Base-by-base conservation (phyloP, 2,113 vertebrate genomes). In the Sander vitreus region DNA sequence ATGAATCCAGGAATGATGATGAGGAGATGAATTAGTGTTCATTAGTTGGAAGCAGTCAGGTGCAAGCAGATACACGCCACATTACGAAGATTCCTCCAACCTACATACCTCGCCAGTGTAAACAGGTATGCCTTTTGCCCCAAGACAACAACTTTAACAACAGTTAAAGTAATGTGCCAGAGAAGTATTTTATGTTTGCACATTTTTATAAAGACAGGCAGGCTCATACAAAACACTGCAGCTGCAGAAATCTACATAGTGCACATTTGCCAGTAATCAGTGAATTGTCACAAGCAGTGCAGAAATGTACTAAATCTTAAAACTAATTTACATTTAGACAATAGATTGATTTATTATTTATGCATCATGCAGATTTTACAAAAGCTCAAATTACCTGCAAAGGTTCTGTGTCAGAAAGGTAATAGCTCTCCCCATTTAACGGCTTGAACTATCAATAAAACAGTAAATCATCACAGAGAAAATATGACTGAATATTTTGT, bases 121-220 rank as follows among this genome's bases (percentile, higher is more conserved):
- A 83, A 89, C 92, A 91, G 48, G 84, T 18, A 54, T 0, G 89
- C 92, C 18, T 90, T 91, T 88, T 95, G 43, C 63, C 39, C 19
- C 0, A 0, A 74, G 57, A 86, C 84, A 47, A 62, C 14, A 12
- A 71, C n/a, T n/a, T n/a, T n/a, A n/a, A n/a, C n/a, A n/a, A 59
- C 6, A 73, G 14, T 27, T 15, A 9, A 54, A 15, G 8, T 18
- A 10, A 45, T 25, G 48, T 72, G 53, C 19, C 53, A 81, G 12
- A 76, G 15, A 66, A 36, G 7, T 3, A 39, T 76, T 55, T 21
- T 36, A 27, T 45, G n/a, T 12, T 45, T 50, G 9, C 0, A 70
- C 1, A 45, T 23, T 73, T 53, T 30, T 18, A 71, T 50, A 14
- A 65, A 59, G 13, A 45, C 33, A 66, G n/a, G 10, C 59, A 66